Percentiles rank a stretch among this genome's conserved stretches.
Evolutionary conservation across 2,113 vertebrate species (phyloP).

Genomic region (Hipposideros armiger): DNA sequence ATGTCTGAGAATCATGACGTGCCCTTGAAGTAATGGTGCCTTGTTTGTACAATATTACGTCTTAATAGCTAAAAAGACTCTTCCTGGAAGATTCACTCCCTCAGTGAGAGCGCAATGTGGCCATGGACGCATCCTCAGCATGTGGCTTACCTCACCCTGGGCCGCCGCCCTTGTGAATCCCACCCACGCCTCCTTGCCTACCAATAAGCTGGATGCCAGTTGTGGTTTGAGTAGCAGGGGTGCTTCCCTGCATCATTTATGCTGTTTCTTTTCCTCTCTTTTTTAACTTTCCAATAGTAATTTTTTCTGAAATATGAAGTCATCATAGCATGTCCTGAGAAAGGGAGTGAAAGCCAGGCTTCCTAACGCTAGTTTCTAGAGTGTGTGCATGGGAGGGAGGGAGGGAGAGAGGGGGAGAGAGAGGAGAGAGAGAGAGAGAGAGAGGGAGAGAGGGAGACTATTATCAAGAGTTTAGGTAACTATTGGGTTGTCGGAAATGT

Average conservation of each 20-base stretch:
- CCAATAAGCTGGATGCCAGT: neutral
- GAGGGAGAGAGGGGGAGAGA: neutral
- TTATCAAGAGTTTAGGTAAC: constrained; percentile 11
- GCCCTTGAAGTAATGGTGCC: neutral
- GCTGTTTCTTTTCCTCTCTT: neutral
- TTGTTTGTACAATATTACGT: neutral
- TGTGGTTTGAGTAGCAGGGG: neutral
- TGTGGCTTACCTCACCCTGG: neutral
- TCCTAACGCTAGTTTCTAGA: neutral
- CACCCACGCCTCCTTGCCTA: neutral
- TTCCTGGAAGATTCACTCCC: neutral
- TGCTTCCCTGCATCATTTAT: neutral
- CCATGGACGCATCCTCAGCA: neutral
- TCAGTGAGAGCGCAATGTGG: neutral
- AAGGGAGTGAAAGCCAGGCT: neutral
- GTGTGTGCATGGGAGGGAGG: too few species aligned
- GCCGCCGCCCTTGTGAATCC: too few species aligned
- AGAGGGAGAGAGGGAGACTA: neutral
- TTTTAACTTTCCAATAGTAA: neutral
- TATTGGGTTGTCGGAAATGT: neutral
- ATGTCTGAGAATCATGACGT: neutral
- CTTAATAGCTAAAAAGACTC: neutral
- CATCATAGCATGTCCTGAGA: neutral
- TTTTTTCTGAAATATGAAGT: constrained; percentile 26
- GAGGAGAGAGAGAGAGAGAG: neutral